These are phyloP conservation scores for Rhynchonycteris naso DNA, from an alignment of 2,797 vertebrate genomes.

Conservation along the genomic window DNA sequence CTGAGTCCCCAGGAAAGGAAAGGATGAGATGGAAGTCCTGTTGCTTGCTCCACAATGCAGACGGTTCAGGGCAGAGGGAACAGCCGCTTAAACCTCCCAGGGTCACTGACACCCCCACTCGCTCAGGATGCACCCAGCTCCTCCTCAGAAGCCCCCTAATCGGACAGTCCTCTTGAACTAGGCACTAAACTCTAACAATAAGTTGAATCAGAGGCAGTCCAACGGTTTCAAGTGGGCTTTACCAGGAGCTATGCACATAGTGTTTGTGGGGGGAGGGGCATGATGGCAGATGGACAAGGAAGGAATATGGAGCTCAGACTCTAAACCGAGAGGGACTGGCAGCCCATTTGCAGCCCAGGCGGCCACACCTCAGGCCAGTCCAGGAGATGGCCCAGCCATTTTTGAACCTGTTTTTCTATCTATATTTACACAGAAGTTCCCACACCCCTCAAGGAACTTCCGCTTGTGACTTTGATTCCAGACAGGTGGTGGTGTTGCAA, in stretches of 20 bases:
- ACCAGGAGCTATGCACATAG: background rate
- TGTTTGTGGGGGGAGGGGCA: background rate
- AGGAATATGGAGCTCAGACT: background rate
- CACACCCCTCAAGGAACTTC: conserved; percentile 81
- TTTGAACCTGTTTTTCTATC: conserved; percentile 74
- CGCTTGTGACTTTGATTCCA: conserved; percentile 88
- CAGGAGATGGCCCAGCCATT: conserved; percentile 74
- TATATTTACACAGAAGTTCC: conserved; percentile 82
- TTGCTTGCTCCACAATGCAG: too few species aligned
- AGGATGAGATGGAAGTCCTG: background rate
- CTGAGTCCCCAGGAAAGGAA: background rate
- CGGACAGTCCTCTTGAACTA: background rate
- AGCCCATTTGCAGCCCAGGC: background rate
- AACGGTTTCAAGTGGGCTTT: background rate
- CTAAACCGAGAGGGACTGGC: background rate
- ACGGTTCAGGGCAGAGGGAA: background rate
- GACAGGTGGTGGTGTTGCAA: conserved; percentile 82
- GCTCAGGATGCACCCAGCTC: background rate
- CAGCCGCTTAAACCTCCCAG: too few species aligned
- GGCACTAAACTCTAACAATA: background rate
- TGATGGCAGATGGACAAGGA: background rate
- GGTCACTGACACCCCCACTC: background rate
- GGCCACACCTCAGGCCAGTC: conserved; percentile 47
- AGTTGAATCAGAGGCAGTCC: background rate
- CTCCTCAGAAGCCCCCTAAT: background rate